Evolutionary conservation across 2,113 vertebrate species (phyloP).

Genomic region (Alosa alosa): DNA sequence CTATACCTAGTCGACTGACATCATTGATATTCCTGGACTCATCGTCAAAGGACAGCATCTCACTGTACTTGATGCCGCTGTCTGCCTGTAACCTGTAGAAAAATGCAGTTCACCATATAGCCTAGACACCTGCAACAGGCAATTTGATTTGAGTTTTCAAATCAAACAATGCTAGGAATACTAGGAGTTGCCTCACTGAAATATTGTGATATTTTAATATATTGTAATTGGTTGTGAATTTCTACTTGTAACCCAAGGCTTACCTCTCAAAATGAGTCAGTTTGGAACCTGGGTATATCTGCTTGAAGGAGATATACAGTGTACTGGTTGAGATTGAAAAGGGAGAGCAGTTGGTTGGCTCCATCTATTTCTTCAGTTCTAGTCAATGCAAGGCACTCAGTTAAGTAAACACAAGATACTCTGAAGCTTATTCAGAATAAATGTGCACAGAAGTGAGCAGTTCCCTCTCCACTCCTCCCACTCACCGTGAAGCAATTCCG

Average conservation of each 20-base stretch:
- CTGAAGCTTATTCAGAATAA: neutral
- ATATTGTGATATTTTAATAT: neutral
- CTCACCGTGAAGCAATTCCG: conserved; percentile 70
- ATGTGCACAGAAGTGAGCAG: neutral
- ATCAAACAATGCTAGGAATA: too few species aligned
- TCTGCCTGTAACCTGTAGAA: conserved; percentile 58
- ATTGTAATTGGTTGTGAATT: neutral
- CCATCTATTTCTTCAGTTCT: conserved; percentile 67
- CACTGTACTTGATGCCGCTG: too few species aligned
- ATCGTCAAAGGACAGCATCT: too few species aligned
- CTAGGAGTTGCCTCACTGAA: too few species aligned
- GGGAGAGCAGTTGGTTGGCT: conserved; percentile 69
- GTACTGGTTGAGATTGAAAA: conserved; percentile 61
- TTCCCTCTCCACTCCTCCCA: neutral
- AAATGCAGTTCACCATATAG: conserved; percentile 4
- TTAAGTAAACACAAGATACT: neutral
- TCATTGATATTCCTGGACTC: too few species aligned
- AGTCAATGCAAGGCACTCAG: conserved; percentile 15
- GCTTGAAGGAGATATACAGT: conserved; percentile 61
- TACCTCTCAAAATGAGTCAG: conserved; percentile 71
- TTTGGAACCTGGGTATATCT: conserved; percentile 75
- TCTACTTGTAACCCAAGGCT: neutral
- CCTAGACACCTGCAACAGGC: too few species aligned
- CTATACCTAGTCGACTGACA: too few species aligned
- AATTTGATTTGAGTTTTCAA: too few species aligned